A percentile compares a stretch with the other conserved stretches of the same genome.
phyloP scores from a whole-genome alignment of 1,140 invertebrate species.

The Gonioctena quinquepunctata region DNA sequence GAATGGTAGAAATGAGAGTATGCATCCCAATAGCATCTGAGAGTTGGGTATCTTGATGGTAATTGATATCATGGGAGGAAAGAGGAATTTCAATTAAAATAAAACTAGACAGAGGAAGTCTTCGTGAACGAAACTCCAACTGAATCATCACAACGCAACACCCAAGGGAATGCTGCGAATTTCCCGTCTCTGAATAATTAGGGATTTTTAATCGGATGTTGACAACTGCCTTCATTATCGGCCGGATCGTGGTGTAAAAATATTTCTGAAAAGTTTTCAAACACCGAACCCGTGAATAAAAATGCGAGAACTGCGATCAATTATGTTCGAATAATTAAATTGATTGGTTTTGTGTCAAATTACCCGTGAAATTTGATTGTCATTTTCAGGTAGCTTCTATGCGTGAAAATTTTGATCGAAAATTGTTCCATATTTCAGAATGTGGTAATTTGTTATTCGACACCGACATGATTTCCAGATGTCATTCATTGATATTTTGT shows the following conservation, averaged over 20 bases:
- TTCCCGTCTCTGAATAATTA: background rate
- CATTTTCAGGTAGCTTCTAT: background rate
- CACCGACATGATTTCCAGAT: too few species aligned
- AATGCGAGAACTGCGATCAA: background rate
- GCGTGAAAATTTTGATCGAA: background rate
- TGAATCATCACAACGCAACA: too few species aligned
- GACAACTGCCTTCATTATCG: slow-evolving; percentile 21
- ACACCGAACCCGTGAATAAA: background rate
- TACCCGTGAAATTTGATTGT: background rate
- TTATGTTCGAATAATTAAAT: background rate
- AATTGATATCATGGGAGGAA: too few species aligned
- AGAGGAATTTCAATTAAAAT: too few species aligned
- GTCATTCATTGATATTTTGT: too few species aligned
- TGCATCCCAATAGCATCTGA: too few species aligned
- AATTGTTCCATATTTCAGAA: too few species aligned
- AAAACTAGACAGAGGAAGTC: too few species aligned
- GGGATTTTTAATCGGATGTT: slow-evolving; percentile 10
- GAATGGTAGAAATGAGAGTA: too few species aligned
- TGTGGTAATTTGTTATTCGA: background rate
- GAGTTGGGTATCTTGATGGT: too few species aligned
- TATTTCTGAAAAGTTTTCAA: background rate
- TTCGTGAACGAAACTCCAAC: too few species aligned
- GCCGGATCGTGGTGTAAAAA: background rate
- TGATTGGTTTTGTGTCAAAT: background rate
- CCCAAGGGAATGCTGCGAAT: too few species aligned